phyloP scores from a whole-genome alignment of 2,888 invertebrate genomes.

The Catocala nupta region DNA sequence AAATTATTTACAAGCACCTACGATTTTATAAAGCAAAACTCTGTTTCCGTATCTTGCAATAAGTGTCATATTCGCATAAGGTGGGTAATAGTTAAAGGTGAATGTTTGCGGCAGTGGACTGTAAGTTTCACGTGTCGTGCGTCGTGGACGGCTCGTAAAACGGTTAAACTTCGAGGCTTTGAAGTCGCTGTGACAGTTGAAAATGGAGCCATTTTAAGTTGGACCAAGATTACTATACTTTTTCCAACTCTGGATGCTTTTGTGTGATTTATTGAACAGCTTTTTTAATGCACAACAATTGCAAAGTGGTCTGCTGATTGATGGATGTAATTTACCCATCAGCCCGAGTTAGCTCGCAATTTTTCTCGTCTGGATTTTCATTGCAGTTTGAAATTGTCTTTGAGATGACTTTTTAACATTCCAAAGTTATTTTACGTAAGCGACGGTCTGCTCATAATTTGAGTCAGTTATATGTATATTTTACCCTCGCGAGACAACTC shows the following conservation, averaged over 20 bases:
- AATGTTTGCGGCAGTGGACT: constrained; percentile 32
- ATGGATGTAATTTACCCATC: not conserved
- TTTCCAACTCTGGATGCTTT: constrained; percentile 1
- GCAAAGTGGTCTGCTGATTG: not conserved
- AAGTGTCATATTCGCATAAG: constrained; percentile 35
- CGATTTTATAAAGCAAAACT: constrained; percentile 4
- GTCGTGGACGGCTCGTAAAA: constrained; percentile 45
- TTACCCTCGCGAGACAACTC: no score
- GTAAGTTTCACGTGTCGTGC: constrained; percentile 30
- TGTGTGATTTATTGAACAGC: constrained; percentile 1
- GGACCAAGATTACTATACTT: constrained; percentile 37
- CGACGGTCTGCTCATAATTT: no score
- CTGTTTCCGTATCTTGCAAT: constrained; percentile 13
- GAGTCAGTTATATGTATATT: no score
- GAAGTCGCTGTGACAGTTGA: constrained; percentile 49
- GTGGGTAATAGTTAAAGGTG: constrained; percentile 18
- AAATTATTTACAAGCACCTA: constrained; percentile 22
- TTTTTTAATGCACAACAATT: not conserved
- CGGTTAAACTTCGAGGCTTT: constrained; percentile 49
- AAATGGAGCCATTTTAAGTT: constrained; percentile 45
- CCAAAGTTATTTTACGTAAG: no score
- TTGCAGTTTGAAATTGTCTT: not conserved
- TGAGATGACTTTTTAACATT: not conserved
- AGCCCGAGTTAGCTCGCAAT: not conserved
- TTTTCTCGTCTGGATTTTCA: not conserved